Percentiles rank a stretch among this genome's conserved stretches.
Conservation (phyloP, 2,888 invertebrate species). For the Stenichneumon culpator region DNA sequence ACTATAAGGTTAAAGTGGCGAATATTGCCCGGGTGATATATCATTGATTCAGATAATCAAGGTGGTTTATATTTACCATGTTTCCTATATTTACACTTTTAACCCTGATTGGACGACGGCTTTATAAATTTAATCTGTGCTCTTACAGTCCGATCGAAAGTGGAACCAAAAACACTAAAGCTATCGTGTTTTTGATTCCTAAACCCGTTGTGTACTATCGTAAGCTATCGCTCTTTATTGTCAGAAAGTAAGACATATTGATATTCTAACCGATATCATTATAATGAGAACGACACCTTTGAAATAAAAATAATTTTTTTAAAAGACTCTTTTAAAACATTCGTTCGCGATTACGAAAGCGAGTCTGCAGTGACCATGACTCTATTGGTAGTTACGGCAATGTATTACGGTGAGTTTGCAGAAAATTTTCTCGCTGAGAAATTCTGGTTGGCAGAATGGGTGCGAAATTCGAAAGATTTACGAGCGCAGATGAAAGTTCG, state of each 20-base stretch:
- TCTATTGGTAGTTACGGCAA: constrained; percentile 16
- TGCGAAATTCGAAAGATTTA: constrained; percentile 1
- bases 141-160: no score
- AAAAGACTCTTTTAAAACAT: no score
- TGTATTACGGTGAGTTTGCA: constrained; percentile 58
- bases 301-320: background rate
- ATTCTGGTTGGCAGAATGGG: constrained; percentile 10
- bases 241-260: background rate
- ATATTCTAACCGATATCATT: background rate
- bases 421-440: constrained; percentile 17
- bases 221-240: background rate
- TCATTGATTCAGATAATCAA: background rate
- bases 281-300: background rate
- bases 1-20: background rate
- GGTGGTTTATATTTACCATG: background rate
- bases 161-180: no score
- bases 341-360: constrained; percentile 29
- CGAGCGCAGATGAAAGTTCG: constrained; percentile 38
- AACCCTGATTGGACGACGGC: background rate
- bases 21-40: background rate
- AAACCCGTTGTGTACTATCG: no score
- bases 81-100: background rate
- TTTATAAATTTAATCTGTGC: no score
- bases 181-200: no score
- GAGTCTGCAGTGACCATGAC: constrained; percentile 43